Conservation (phyloP, 2,888 invertebrate species). For the Seladonia tumulorum region DNA sequence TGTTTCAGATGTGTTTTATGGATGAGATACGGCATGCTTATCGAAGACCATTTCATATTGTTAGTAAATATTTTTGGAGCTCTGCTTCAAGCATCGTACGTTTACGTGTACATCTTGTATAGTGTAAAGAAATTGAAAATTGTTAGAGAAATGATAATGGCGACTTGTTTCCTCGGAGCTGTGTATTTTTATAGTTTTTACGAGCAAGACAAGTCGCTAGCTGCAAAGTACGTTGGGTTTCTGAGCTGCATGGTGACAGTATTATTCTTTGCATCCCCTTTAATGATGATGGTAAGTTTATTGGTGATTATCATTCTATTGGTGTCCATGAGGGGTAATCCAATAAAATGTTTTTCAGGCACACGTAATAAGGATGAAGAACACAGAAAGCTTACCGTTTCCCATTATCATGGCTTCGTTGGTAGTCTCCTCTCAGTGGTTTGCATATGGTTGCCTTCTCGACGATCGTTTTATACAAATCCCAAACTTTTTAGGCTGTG, state of each 20-base stretch:
- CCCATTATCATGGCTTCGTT: conserved; percentile 94
- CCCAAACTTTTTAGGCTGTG: conserved; percentile 91
- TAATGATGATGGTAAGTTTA: conserved; percentile 88
- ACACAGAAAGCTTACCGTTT: conserved; percentile 94
- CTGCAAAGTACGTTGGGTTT: conserved; percentile 88
- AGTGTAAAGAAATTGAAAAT: conserved; percentile 89
- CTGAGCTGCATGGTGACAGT: conserved; percentile 91
- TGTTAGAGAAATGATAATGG: conserved; percentile 87
- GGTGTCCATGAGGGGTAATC: background rate
- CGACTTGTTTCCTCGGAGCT: conserved; percentile 85
- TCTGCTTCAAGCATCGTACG: conserved; percentile 89
- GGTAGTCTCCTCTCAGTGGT: conserved; percentile 93
- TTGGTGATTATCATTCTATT: background rate
- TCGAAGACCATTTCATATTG: conserved; percentile 89
- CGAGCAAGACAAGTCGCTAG: conserved; percentile 85
- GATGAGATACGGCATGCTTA: conserved; percentile 92
- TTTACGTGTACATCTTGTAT: conserved; percentile 89
- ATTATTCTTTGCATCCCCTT: conserved; percentile 92
- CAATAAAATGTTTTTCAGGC: conserved; percentile 81
- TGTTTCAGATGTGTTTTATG: conserved; percentile 90
- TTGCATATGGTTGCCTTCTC: conserved; percentile 92
- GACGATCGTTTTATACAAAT: conserved; percentile 92
- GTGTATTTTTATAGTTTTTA: conserved; percentile 87
- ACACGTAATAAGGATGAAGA: conserved; percentile 92
- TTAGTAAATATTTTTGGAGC: conserved; percentile 91